Conservation (phyloP, 2,113 vertebrate species). For the Alexandromys fortis region DNA sequence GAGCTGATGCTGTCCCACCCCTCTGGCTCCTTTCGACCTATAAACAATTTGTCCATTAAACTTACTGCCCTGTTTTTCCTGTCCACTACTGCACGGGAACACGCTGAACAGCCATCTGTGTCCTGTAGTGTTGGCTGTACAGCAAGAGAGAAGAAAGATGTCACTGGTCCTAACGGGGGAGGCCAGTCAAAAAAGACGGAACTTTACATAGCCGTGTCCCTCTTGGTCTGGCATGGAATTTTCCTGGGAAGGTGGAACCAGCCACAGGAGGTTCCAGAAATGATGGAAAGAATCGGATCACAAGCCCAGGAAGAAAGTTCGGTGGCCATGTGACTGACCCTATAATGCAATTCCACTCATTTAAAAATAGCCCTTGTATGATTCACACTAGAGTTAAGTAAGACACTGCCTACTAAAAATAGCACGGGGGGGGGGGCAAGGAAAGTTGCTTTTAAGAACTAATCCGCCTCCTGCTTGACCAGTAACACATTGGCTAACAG, state of each 20-base stretch:
- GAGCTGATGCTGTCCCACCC: not conserved
- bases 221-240: not conserved
- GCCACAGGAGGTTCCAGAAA: slow-evolving; percentile 1
- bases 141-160: not conserved
- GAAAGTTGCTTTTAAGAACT: not conserved
- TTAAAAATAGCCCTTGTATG: not conserved
- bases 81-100: not conserved
- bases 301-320: slow-evolving; percentile 29
- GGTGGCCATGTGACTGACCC: not conserved
- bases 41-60: not conserved
- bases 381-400: not conserved
- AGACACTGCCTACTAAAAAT: slow-evolving; percentile 18
- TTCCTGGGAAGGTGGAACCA: not conserved
- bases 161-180: not conserved
- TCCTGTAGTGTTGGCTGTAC: not conserved
- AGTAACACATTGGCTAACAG: not conserved
- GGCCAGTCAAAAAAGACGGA: not conserved
- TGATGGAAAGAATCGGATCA: slow-evolving; percentile 24
- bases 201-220: not conserved
- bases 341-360: slow-evolving; percentile 11
- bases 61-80: not conserved
- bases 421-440: not conserved
- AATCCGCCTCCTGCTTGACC: not conserved
- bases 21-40: not conserved
- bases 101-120: not conserved